These are phyloP conservation scores for Ranitomeya imitator DNA, from an alignment of 2,113 vertebrate genomes.

Conservation along the genomic window DNA sequence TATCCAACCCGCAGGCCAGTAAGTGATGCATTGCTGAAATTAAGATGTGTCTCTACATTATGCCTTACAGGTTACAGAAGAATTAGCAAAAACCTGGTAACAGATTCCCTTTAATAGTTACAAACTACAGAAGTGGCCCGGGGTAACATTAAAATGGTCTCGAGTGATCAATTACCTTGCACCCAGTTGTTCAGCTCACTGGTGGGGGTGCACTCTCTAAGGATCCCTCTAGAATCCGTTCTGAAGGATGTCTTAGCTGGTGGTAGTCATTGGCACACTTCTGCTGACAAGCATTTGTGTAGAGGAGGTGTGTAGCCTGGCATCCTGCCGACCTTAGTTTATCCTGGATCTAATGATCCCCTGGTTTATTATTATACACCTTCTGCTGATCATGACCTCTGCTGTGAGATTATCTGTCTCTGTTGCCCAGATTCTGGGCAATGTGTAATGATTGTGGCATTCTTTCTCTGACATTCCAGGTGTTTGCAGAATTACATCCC, in stretches of 20 bases:
- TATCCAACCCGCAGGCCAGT: too few species aligned
- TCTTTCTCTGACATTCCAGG: slow-evolving; percentile 69
- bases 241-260: neutral
- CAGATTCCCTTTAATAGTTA: too few species aligned
- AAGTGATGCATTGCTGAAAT: too few species aligned
- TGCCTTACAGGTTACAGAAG: too few species aligned
- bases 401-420: neutral
- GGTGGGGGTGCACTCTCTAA: neutral
- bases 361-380: neutral
- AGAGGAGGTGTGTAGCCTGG: neutral
- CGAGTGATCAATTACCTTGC: too few species aligned
- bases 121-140: too few species aligned
- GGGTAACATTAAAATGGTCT: too few species aligned
- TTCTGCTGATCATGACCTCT: neutral
- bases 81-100: too few species aligned
- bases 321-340: neutral
- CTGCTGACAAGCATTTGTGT: neutral
- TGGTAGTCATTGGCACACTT: neutral
- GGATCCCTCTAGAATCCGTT: neutral
- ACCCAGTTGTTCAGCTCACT: neutral
- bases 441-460: neutral
- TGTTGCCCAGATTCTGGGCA: neutral
- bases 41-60: too few species aligned
- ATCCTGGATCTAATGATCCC: neutral
- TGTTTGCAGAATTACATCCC: slow-evolving; percentile 98